Evolutionary conservation across 2,113 vertebrate species (phyloP).

Genomic region (Halichoerus grypus): DNA sequence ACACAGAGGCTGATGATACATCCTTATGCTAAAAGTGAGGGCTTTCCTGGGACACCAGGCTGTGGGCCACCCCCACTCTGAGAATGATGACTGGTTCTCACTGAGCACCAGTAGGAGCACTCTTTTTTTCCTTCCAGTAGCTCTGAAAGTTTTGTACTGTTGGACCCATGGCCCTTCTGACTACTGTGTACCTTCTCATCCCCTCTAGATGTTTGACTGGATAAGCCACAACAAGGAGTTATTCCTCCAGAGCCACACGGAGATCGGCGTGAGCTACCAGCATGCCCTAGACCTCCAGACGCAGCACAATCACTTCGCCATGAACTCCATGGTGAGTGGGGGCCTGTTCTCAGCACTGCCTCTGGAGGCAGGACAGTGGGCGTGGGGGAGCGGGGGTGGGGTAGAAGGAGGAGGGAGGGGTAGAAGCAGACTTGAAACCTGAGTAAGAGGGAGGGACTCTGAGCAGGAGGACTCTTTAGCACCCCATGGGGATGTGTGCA

Average conservation of each 20-base stretch:
- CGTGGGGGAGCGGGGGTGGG: fast-evolving
- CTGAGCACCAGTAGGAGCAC: neutral
- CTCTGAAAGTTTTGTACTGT: neutral
- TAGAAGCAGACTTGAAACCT: neutral
- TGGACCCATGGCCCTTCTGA: constrained; percentile 45
- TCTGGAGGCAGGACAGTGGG: fast-evolving
- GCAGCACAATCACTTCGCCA: constrained; percentile 99
- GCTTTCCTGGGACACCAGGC: neutral
- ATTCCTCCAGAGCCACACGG: constrained; percentile 98
- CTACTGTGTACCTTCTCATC: constrained; percentile 49
- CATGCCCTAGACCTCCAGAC: constrained; percentile 98
- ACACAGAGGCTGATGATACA: neutral
- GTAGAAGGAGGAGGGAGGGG: fast-evolving
- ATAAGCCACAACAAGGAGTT: constrained; percentile 99
- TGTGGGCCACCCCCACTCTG: neutral
- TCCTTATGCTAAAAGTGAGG: neutral
- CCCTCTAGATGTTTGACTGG: constrained; percentile 98
- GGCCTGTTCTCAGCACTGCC: neutral
- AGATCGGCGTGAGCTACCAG: constrained; percentile 97
- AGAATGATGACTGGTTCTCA: neutral
- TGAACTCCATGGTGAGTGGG: constrained; percentile 98
- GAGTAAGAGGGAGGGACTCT: neutral
- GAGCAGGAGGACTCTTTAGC: neutral
- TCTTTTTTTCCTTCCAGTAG: neutral
- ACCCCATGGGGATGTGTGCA: neutral